Conservation (phyloP, 2,113 vertebrate species). For the Emydura subglobosa region DNA sequence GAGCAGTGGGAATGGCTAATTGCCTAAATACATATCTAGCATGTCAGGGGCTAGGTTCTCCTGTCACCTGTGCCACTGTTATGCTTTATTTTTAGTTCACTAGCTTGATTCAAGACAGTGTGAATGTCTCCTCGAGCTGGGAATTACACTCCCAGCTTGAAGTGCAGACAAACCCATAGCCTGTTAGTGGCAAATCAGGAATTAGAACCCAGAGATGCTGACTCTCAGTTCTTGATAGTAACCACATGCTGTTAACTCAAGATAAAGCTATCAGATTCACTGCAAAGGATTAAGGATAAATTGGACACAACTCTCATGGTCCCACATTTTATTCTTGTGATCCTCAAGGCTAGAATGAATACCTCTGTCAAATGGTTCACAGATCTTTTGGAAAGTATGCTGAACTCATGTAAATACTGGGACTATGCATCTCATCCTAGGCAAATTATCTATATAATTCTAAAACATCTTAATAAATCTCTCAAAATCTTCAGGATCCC, state of each 20-base stretch:
- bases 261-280: background rate
- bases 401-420: background rate
- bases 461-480: background rate
- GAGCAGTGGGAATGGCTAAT: background rate
- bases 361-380: background rate
- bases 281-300: background rate
- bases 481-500: background rate
- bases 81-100: background rate
- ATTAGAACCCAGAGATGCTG: background rate
- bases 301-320: background rate
- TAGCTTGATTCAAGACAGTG: background rate
- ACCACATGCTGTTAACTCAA: background rate
- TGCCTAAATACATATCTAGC: background rate
- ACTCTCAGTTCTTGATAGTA: background rate
- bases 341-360: background rate
- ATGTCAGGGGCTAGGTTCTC: background rate
- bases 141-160: background rate
- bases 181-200: background rate
- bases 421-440: background rate
- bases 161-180: background rate
- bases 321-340: background rate
- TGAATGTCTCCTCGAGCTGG: background rate
- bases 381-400: background rate
- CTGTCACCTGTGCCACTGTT: background rate
- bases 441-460: background rate